Conservation (phyloP, 2,113 vertebrate species). For the Python bivittatus region DNA sequence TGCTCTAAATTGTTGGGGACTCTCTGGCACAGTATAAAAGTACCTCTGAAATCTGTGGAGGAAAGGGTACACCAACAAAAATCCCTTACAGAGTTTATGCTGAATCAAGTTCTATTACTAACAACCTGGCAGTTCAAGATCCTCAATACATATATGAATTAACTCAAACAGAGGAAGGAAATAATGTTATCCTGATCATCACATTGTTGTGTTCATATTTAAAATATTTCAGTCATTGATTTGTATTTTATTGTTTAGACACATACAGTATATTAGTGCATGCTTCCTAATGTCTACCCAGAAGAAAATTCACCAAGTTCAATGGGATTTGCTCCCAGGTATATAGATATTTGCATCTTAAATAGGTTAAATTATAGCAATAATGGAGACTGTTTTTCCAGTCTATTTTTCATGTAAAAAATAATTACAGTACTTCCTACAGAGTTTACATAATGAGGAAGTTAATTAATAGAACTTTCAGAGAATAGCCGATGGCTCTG, state of each 20-base stretch:
- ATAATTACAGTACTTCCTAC: background rate
- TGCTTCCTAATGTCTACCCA: background rate
- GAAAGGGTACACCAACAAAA: background rate
- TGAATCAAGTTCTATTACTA: background rate
- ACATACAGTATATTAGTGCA: background rate
- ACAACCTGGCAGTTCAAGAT: background rate
- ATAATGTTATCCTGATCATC: background rate
- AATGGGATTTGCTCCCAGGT: background rate
- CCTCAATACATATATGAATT: background rate
- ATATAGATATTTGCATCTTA: background rate
- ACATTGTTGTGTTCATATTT: background rate
- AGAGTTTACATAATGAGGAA: constrained; percentile 17
- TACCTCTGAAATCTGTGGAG: too few species aligned
- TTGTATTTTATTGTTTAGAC: background rate
- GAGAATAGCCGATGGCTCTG: background rate
- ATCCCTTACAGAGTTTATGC: background rate
- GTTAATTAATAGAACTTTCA: constrained; percentile 1
- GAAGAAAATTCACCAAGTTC: background rate
- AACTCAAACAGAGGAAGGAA: background rate
- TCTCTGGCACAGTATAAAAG: background rate
- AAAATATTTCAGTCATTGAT: background rate
- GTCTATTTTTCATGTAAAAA: background rate
- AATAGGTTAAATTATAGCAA: background rate
- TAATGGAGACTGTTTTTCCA: background rate
- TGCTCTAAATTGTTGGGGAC: background rate